Percentiles rank a stretch among this genome's conserved stretches.
Evolutionary conservation across 1,140 invertebrate species (phyloP).

Genomic region (Caenorhabditis tropicalis): DNA sequence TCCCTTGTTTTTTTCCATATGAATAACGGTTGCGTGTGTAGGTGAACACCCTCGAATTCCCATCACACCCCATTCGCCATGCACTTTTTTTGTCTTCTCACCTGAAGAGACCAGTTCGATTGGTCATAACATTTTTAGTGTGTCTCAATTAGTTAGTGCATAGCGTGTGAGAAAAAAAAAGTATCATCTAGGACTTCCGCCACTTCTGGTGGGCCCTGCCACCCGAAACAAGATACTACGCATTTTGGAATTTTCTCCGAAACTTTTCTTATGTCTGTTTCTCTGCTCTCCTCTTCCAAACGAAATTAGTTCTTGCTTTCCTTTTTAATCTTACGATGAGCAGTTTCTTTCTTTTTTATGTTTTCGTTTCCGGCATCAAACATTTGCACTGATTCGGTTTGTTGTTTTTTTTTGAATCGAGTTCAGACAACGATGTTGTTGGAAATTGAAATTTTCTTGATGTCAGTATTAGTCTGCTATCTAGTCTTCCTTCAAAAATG

Average conservation of each 20-base stretch:
- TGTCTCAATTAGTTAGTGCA: conserved; percentile 13
- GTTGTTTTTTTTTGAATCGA: background rate
- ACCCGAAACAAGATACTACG: conserved; percentile 35
- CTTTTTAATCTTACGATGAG: conserved; percentile 28
- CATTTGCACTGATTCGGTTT: background rate
- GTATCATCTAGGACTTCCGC: conserved; percentile 2
- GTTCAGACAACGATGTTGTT: background rate
- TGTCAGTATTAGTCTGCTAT: too few relatives aligned
- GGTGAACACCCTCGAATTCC: background rate
- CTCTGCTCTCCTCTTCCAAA: background rate
- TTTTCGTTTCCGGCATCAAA: conserved; percentile 35
- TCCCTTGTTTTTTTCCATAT: background rate
- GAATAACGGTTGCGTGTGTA: conserved; percentile 13
- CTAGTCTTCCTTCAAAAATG: too few relatives aligned
- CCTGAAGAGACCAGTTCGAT: background rate
- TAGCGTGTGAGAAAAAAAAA: conserved; percentile 4
- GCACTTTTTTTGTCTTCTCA: background rate
- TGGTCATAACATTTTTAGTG: background rate
- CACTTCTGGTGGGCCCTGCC: background rate
- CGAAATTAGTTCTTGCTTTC: conserved; percentile 34
- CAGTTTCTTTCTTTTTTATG: background rate
- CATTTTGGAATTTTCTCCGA: background rate
- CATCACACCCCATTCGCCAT: background rate
- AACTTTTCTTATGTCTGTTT: background rate
- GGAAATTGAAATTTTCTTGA: background rate